phyloP scores from a whole-genome alignment of 2,797 vertebrate genomes.

The Myotis myotis region DNA sequence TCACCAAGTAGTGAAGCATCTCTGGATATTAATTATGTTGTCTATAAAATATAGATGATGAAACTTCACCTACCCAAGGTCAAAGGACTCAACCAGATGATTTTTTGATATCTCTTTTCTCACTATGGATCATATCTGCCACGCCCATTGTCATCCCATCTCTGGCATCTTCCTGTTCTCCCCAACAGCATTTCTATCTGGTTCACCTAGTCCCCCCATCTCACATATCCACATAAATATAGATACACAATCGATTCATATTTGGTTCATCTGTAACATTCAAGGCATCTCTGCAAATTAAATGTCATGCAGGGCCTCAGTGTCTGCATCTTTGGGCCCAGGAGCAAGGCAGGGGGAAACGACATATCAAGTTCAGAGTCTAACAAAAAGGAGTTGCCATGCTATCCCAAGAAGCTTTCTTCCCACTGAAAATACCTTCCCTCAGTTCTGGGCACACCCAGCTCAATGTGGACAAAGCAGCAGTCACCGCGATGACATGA shows the following conservation, averaged over 20 bases:
- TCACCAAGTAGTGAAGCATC: neutral
- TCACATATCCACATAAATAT: neutral
- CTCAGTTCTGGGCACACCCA: conserved; percentile 58
- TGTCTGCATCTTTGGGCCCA: neutral
- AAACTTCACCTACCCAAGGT: neutral
- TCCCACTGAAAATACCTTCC: conserved; percentile 69
- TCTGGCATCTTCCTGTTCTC: neutral
- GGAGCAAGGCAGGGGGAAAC: neutral
- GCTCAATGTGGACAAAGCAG: conserved; percentile 62
- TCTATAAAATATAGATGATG: neutral
- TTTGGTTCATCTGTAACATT: conserved; percentile 18
- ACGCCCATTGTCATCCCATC: neutral
- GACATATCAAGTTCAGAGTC: conserved; percentile 3
- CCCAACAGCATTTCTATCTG: neutral
- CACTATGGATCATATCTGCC: neutral
- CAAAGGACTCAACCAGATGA: neutral
- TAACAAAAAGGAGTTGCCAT: neutral
- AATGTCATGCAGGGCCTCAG: neutral
- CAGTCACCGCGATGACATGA: conserved; percentile 34
- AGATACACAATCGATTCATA: neutral
- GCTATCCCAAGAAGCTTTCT: conserved; percentile 49
- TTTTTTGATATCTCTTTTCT: neutral
- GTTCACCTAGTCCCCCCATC: neutral
- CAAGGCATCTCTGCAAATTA: conserved; percentile 10
- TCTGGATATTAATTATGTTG: neutral